Conservation (phyloP, 1,140 invertebrate species). For the Drosophila triauraria region DNA sequence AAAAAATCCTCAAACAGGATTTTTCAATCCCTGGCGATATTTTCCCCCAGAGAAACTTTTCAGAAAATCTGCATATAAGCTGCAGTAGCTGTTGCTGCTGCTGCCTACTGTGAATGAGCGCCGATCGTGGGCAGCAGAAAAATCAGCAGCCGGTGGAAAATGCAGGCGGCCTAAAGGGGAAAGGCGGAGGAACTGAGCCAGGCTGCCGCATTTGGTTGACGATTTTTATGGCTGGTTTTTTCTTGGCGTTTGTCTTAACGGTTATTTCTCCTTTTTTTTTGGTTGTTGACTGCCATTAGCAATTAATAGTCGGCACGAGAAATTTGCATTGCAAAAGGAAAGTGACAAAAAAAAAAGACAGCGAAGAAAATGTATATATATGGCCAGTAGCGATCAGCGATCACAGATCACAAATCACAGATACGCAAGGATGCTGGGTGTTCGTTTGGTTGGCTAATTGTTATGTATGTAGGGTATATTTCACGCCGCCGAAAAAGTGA, state of each 20-base stretch:
- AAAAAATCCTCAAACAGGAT: constrained; percentile 37
- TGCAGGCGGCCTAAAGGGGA: constrained; percentile 11
- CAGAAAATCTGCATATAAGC: constrained; percentile 40
- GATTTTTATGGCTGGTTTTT: constrained; percentile 72
- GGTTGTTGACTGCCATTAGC: constrained; percentile 69
- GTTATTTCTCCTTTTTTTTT: constrained; percentile 48
- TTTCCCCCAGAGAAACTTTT: constrained; percentile 42
- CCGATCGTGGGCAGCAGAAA: constrained; percentile 51
- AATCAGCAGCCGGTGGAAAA: constrained; percentile 28
- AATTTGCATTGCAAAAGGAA: constrained; percentile 81
- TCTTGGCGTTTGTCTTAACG: constrained; percentile 44
- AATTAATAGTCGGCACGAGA: constrained; percentile 81
- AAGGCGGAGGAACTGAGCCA: constrained; percentile 11
- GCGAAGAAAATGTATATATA: constrained; percentile 21
- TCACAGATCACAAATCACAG: constrained; percentile 55
- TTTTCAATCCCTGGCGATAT: constrained; percentile 6
- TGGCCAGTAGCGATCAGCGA: constrained; percentile 47
- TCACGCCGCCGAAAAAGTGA: constrained; percentile 59
- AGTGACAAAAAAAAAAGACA: constrained; percentile 67
- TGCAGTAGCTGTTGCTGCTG: constrained; percentile 22
- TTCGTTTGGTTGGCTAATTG: constrained; percentile 66
- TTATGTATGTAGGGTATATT: constrained; percentile 68
- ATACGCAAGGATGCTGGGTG: constrained; percentile 53
- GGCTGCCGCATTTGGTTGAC: constrained; percentile 66
- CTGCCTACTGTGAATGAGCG: constrained; percentile 49